Percentiles rank a stretch among this genome's conserved stretches.
These are phyloP conservation scores for Myathropa florea DNA, from an alignment of 2,888 invertebrate species.

Conservation along the genomic window DNA sequence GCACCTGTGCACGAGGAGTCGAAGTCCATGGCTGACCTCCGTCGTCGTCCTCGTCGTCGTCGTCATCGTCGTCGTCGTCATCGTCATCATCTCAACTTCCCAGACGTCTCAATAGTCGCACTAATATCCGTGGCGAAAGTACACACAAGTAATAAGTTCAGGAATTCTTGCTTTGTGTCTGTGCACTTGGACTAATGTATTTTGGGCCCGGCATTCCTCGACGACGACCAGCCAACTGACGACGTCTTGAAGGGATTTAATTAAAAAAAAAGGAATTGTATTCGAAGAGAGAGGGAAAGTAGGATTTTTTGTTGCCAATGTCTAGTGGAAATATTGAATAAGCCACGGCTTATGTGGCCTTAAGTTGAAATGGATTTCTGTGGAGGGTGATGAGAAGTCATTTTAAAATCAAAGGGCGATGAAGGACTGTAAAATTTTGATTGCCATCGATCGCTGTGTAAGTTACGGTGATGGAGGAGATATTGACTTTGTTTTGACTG, in stretches of 20 bases:
- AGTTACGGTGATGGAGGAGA: not conserved
- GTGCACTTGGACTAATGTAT: conserved; percentile 61
- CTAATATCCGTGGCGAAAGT: conserved; percentile 61
- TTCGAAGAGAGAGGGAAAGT: not conserved
- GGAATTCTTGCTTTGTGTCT: conserved; percentile 38
- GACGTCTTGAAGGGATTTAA: conserved; percentile 66
- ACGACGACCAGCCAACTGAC: not conserved
- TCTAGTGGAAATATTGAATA: conserved; percentile 49
- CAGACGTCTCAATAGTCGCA: conserved; percentile 69
- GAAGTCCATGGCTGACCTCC: not conserved
- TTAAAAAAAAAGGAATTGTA: conserved; percentile 40
- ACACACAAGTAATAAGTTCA: conserved; percentile 56
- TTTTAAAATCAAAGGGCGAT: conserved; percentile 3
- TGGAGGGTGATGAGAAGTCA: conserved; percentile 9
- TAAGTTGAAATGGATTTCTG: conserved; percentile 26
- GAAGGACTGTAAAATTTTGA: conserved; percentile 48
- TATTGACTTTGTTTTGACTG: not conserved
- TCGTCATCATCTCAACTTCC: conserved; percentile 58
- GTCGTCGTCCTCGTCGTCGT: not conserved
- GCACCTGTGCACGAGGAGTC: conserved; percentile 44
- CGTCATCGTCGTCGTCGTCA: conserved; percentile 1
- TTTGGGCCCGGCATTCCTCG: conserved; percentile 25
- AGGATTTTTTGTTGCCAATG: conserved; percentile 4
- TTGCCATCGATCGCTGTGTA: conserved; percentile 24
- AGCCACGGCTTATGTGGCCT: conserved; percentile 52